Conservation (phyloP, 2,888 invertebrate species). For the Zaprionus bogoriensis region DNA sequence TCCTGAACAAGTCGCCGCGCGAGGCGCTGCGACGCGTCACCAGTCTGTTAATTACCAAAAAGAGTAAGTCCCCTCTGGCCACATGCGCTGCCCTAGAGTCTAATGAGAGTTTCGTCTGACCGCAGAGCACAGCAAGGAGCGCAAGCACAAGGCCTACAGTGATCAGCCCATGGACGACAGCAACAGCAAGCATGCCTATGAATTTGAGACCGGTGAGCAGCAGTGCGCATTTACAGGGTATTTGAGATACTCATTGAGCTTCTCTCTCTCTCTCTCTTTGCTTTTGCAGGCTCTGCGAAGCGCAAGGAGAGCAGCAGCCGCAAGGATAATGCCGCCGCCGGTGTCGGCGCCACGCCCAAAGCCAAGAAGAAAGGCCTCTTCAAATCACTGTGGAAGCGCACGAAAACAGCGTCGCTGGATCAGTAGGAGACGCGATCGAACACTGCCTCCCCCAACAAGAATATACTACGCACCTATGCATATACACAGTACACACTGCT, state of each 20-base stretch:
- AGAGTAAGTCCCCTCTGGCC: constrained; percentile 84
- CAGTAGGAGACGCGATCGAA: constrained; percentile 84
- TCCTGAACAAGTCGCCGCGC: constrained; percentile 93
- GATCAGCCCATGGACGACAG: constrained; percentile 68
- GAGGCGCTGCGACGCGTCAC: constrained; percentile 94
- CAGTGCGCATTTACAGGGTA: background rate
- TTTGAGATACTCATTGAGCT: background rate
- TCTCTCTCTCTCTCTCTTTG: background rate
- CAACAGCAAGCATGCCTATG: constrained; percentile 69
- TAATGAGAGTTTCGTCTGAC: background rate
- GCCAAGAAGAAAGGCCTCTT: constrained; percentile 93
- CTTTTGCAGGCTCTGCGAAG: constrained; percentile 48
- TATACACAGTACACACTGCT: constrained; percentile 1
- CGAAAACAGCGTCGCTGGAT: constrained; percentile 93
- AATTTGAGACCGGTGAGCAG: constrained; percentile 71
- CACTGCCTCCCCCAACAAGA: constrained; percentile 48
- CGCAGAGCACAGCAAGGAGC: constrained; percentile 66
- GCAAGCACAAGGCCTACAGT: constrained; percentile 72
- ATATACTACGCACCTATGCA: background rate
- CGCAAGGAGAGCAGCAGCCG: constrained; percentile 71
- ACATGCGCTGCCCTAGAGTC: background rate
- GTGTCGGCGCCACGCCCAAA: constrained; percentile 60
- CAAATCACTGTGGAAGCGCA: constrained; percentile 94
- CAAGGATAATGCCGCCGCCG: constrained; percentile 68
- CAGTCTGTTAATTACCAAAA: constrained; percentile 91